Conservation (phyloP, 2,888 invertebrate genomes). For the Andrena trimmerana region DNA sequence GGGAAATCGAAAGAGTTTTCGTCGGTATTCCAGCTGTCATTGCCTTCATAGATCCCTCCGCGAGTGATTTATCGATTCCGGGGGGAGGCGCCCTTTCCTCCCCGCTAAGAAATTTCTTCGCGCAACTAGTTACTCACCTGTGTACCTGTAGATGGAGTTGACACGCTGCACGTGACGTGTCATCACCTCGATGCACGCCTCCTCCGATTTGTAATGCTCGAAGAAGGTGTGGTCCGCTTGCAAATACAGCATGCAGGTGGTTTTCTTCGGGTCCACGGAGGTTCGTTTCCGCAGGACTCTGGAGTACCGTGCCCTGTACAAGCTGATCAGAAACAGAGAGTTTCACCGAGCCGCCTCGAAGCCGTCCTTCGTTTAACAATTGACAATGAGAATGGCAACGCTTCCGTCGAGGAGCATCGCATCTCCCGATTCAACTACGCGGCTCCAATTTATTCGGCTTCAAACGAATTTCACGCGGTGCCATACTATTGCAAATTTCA, state of each 20-base stretch:
- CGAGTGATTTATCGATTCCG: slow-evolving; percentile 1
- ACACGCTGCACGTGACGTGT: slow-evolving; percentile 96
- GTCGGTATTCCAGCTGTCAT: slow-evolving; percentile 25
- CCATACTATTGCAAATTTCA: slow-evolving; percentile 30
- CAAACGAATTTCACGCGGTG: slow-evolving; percentile 13
- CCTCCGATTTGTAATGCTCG: slow-evolving; percentile 95
- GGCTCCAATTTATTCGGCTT: background rate
- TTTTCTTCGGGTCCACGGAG: slow-evolving; percentile 93
- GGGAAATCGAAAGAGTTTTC: slow-evolving; percentile 54
- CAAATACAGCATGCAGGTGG: slow-evolving; percentile 96
- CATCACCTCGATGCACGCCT: slow-evolving; percentile 97
- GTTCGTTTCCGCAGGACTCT: slow-evolving; percentile 85
- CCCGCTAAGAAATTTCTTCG: background rate
- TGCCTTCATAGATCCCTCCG: background rate
- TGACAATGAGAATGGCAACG: background rate
- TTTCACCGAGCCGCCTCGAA: background rate
- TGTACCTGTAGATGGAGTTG: slow-evolving; percentile 93
- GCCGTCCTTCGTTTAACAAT: background rate
- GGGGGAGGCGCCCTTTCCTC: background rate
- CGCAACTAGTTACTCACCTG: slow-evolving; percentile 86
- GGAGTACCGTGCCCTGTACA: slow-evolving; percentile 74
- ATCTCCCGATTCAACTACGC: slow-evolving; percentile 4
- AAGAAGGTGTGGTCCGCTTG: slow-evolving; percentile 98
- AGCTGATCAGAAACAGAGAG: slow-evolving; percentile 47
- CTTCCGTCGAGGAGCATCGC: background rate